Evolutionary conservation across 1,140 invertebrate genomes (phyloP).

Genomic region (Polypedilum vanderplanki): DNA sequence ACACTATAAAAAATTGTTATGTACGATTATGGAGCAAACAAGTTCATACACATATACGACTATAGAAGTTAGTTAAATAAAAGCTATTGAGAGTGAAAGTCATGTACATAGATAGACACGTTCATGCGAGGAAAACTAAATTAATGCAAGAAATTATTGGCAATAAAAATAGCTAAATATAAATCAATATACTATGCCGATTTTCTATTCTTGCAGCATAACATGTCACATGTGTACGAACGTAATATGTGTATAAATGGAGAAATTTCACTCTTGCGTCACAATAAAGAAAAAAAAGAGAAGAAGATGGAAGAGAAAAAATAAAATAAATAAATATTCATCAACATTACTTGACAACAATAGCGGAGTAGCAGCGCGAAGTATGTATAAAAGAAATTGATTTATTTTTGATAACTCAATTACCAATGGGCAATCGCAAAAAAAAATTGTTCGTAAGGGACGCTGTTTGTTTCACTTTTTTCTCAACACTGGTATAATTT

Average conservation of each 20-base stretch:
- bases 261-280: not conserved
- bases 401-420: no score
- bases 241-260: not conserved
- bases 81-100: not conserved
- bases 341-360: no score
- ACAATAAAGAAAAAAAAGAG: no score
- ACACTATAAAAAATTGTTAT: not conserved
- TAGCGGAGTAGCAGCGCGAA: no score
- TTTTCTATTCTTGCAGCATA: conserved; percentile 11
- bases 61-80: not conserved
- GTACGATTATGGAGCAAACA: conserved; percentile 10
- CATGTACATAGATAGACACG: not conserved
- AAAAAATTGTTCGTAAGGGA: no score
- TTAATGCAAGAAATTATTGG: not conserved
- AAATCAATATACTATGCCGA: not conserved
- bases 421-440: no score
- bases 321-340: no score
- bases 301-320: no score
- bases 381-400: no score
- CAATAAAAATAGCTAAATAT: not conserved
- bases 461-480: no score
- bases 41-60: not conserved
- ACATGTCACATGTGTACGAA: not conserved
- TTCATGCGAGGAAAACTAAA: not conserved
- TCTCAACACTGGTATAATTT: no score